Base-by-base conservation (phyloP, 2,113 vertebrate species). In the Butastur rufipennis region DNA sequence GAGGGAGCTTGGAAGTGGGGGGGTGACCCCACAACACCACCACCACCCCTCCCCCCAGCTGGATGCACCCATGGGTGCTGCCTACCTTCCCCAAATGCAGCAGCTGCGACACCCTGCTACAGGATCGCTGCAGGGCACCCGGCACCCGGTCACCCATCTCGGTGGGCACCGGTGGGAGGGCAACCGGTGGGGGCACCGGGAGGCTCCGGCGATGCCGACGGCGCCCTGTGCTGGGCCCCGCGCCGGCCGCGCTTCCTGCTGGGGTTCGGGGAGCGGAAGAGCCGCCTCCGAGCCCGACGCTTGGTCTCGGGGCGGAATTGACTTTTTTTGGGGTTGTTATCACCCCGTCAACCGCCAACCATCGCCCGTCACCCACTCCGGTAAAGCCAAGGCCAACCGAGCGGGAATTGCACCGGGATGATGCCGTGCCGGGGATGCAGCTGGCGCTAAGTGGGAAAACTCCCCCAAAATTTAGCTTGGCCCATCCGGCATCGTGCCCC, bases 31-130 rank as follows among this genome's bases (percentile, higher is more conserved):
- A 15, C 18, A 82, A 16, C 21, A 23, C 7, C 26, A n/a, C n/a
- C n/a, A n/a, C n/a, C n/a, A n/a, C 7, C 26, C 22, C 16, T 29
- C n/a, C 3, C 31, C 0, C 42, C 1, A 0, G 1, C 32, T 11
- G 83, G 32, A 65, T 15, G 68, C 88, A 87, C 88, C 91, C 86
- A 45, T 42, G 53, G 82, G 59, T 88, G 89, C 86, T 85, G 75
- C 96, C 63, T 97, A 97, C 97, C 97, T 97, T 89, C 50, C 95
- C 88, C 61, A 56, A 23, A 10, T 16, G 80, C 74, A 95, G 81
- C 45, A 90, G 81, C 71, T 56, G 58, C 4, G 36, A 40, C 4
- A 13, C 63, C 55, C 83, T 45, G 93, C 67, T 88, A 8, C 5
- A 29, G 32, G 88, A 68, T 6, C 31, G 4, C 72, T 20, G 90